A percentile compares a stretch with the other conserved stretches of the same genome.
Evolutionary conservation across 2,113 vertebrate species (phyloP).

Genomic region (Gymnarchus niloticus): DNA sequence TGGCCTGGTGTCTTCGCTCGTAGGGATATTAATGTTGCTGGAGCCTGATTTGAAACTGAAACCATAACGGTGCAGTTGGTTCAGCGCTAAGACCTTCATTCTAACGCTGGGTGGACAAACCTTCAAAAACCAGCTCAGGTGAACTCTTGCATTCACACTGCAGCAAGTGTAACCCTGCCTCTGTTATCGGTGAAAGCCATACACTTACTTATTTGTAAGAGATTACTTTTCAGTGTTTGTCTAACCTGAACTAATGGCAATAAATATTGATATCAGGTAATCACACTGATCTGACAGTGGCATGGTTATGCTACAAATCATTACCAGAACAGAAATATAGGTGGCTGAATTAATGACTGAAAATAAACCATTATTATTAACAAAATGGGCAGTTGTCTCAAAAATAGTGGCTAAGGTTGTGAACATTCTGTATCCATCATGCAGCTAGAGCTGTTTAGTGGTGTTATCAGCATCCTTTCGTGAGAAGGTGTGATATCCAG

Average conservation of each 20-base stretch:
- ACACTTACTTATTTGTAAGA: neutral
- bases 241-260: neutral
- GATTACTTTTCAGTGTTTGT: neutral
- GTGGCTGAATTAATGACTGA: neutral
- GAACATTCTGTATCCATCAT: neutral
- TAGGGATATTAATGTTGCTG: conserved; percentile 74
- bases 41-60: conserved; percentile 75
- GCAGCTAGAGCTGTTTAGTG: neutral
- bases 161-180: neutral
- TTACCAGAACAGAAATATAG: neutral
- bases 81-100: neutral
- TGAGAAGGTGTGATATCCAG: neutral
- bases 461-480: neutral
- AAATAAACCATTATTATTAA: neutral
- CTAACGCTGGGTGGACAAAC: too few species aligned
- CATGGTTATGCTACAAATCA: neutral
- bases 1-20: conserved; percentile 81
- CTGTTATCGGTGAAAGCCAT: neutral
- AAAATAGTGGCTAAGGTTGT: neutral
- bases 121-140: neutral
- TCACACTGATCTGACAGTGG: neutral
- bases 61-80: conserved; percentile 30
- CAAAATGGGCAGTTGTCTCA: neutral
- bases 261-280: neutral
- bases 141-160: neutral